Conservation (phyloP, 2,113 vertebrate genomes). For the Lanius collurio region DNA sequence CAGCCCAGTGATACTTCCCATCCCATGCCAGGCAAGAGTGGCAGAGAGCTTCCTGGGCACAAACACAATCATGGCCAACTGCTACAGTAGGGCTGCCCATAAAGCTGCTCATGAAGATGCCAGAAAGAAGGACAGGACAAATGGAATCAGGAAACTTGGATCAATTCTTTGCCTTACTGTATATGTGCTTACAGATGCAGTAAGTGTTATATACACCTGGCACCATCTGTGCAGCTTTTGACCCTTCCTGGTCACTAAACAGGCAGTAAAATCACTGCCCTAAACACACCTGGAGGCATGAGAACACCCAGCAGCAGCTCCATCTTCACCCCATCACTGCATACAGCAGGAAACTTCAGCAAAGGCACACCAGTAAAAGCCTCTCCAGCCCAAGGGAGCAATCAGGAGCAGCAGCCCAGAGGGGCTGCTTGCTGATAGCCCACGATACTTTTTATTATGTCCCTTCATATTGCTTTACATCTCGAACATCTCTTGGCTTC, state of each 20-base stretch:
- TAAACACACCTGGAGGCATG: neutral
- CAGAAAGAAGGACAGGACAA: neutral
- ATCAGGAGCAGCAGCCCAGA: neutral
- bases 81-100: neutral
- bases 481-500: neutral
- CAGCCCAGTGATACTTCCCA: neutral
- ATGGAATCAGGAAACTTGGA: neutral
- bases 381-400: neutral
- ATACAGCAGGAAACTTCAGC: neutral
- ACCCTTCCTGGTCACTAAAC: neutral
- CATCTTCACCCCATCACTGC: neutral
- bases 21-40: neutral
- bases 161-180: neutral
- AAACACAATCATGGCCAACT: rapidly evolving
- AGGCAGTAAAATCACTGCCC: neutral
- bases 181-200: rapidly evolving
- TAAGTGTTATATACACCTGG: neutral
- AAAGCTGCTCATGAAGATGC: neutral
- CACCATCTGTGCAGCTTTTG: neutral
- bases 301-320: neutral
- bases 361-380: neutral
- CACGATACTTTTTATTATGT: neutral
- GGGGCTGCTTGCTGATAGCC: neutral
- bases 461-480: neutral
- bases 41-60: neutral